Conservation (phyloP, 2,888 invertebrate species). For the Atherix ibis region DNA sequence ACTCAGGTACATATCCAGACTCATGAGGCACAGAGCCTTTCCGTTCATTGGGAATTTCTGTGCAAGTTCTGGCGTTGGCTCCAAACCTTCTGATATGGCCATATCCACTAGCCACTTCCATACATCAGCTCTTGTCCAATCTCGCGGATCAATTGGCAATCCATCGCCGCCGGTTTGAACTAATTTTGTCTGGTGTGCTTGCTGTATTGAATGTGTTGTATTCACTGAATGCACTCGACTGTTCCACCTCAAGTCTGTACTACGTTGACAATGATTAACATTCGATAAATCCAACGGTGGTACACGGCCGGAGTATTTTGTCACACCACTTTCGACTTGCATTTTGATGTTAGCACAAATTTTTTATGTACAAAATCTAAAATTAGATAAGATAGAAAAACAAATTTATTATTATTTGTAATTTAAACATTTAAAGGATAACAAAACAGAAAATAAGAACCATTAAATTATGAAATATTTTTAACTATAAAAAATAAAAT, state of each 20-base stretch:
- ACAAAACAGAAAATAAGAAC: too few species aligned
- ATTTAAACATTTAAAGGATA: too few species aligned
- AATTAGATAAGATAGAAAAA: neutral
- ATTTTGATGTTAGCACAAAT: constrained; percentile 19
- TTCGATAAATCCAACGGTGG: constrained; percentile 29
- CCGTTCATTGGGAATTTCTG: constrained; percentile 63
- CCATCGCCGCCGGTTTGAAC: constrained; percentile 24
- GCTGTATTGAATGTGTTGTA: constrained; percentile 9
- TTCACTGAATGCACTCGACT: constrained; percentile 11
- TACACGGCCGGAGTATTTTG: constrained; percentile 28
- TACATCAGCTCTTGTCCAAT: constrained; percentile 55
- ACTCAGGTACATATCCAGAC: constrained; percentile 54
- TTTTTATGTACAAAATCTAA: neutral
- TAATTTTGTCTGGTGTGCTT: constrained; percentile 14
- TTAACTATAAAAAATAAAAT: too few species aligned
- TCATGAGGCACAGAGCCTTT: constrained; percentile 63
- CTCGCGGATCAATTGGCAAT: constrained; percentile 45
- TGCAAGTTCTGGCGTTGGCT: constrained; percentile 27
- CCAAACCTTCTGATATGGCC: constrained; percentile 35
- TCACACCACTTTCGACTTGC: constrained; percentile 29
- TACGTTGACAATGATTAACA: constrained; percentile 22
- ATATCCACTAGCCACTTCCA: constrained; percentile 47
- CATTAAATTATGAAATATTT: too few species aligned
- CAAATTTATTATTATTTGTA: too few species aligned
- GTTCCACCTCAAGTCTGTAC: constrained; percentile 19